These are phyloP conservation scores for Yponomeuta cagnagella DNA, from an alignment of 2,888 invertebrate genomes.

Conservation along the genomic window DNA sequence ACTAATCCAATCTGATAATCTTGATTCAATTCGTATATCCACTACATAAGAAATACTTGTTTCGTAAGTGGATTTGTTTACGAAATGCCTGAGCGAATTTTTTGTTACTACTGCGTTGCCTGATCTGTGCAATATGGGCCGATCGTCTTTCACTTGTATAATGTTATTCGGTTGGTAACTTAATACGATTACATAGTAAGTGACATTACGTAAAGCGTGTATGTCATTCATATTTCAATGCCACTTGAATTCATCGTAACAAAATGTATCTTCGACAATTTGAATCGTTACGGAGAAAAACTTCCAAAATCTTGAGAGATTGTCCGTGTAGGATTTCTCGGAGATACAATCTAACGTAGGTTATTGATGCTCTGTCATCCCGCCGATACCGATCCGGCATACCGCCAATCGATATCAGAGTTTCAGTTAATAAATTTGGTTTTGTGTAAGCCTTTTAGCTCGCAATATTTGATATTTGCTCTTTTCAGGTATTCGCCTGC, in stretches of 20 bases:
- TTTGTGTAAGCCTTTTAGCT: not conserved
- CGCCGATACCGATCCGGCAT: no score
- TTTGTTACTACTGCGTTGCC: not conserved
- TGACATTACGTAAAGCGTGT: slow-evolving; percentile 4
- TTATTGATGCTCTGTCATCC: not conserved
- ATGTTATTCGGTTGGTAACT: slow-evolving; percentile 8
- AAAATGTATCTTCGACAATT: not conserved
- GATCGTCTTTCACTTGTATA: slow-evolving; percentile 11
- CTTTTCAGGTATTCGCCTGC: slow-evolving; percentile 64
- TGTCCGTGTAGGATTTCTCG: not conserved
- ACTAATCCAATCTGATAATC: slow-evolving; percentile 27
- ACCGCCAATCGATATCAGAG: not conserved
- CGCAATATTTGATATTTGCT: slow-evolving; percentile 21
- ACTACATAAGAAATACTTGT: slow-evolving; percentile 17
- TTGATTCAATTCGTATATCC: slow-evolving; percentile 28
- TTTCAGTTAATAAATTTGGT: not conserved
- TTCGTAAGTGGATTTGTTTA: not conserved
- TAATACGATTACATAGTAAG: slow-evolving; percentile 11
- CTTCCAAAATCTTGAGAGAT: no score
- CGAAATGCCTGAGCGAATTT: slow-evolving; percentile 12
- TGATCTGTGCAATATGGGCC: slow-evolving; percentile 5
- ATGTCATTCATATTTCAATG: not conserved
- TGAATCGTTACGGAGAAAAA: no score
- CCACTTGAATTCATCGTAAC: not conserved
- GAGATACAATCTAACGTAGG: not conserved